These are phyloP conservation scores for Mirounga angustirostris DNA, from an alignment of 2,113 vertebrate species.

Conservation along the genomic window DNA sequence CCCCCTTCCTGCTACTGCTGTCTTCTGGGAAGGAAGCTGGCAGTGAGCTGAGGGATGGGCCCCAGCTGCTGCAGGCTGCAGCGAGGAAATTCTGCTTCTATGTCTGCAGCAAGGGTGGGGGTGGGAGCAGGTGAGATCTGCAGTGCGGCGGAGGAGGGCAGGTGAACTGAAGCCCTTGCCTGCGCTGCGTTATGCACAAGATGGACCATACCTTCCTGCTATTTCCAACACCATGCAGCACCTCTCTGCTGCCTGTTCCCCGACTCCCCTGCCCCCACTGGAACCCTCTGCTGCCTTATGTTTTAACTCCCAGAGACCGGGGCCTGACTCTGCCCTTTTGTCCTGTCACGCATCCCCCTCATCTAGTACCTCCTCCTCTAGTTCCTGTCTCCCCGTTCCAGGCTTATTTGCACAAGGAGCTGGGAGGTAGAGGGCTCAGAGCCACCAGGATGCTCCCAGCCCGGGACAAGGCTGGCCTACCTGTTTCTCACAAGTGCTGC, in stretches of 20 bases:
- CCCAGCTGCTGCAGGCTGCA: constrained; percentile 29
- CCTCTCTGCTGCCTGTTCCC: not conserved
- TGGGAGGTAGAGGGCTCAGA: not conserved
- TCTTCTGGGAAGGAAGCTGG: constrained; percentile 16
- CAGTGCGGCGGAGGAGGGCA: not conserved
- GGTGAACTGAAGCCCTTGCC: not conserved
- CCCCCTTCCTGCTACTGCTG: not conserved
- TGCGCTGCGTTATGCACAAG: not conserved
- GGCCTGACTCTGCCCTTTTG: not conserved
- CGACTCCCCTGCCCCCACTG: accelerated
- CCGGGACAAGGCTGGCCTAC: not conserved
- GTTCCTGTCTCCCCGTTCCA: not conserved
- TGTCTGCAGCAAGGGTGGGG: not conserved
- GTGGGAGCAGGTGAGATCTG: not conserved
- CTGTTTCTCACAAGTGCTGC: not conserved
- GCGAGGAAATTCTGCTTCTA: not conserved
- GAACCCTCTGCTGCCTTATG: not conserved
- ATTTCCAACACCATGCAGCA: not conserved
- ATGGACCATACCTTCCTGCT: not conserved
- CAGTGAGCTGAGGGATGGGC: not conserved
- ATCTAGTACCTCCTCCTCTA: not conserved
- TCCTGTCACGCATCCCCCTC: not conserved
- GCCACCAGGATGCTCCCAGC: not conserved
- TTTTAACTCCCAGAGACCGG: not conserved
- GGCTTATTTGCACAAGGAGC: not conserved